These are phyloP conservation scores for Pandemis cinnamomeana DNA, from an alignment of 2,888 invertebrate species.

Conservation along the genomic window DNA sequence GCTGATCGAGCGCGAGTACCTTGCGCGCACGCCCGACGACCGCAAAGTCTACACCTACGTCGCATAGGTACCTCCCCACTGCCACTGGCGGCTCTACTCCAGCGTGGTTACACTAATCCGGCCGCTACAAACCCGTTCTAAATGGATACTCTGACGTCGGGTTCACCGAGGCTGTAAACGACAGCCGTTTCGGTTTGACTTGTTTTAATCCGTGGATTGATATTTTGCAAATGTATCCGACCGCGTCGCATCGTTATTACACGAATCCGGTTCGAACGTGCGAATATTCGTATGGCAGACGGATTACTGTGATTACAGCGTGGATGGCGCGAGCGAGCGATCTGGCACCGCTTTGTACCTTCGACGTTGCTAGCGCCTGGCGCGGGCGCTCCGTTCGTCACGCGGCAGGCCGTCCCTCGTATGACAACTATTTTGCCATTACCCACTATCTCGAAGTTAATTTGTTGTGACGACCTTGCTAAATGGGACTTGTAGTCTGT, in stretches of 20 bases:
- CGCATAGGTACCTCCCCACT: constrained; percentile 86
- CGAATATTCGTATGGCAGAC: background rate
- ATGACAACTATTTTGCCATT: constrained; percentile 8
- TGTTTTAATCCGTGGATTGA: background rate
- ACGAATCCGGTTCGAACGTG: background rate
- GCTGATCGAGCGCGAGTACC: constrained; percentile 99
- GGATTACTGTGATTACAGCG: background rate
- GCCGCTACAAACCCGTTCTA: background rate
- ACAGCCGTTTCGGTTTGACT: background rate
- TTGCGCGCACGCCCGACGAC: constrained; percentile 98
- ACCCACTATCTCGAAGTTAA: background rate
- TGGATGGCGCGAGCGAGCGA: background rate
- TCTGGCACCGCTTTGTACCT: background rate
- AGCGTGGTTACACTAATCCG: background rate
- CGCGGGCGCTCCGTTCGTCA: background rate
- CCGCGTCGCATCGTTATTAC: background rate
- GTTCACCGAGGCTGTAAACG: background rate
- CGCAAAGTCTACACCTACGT: constrained; percentile 98
- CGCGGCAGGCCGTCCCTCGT: background rate
- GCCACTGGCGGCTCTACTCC: constrained; percentile 7
- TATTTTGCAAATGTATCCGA: background rate
- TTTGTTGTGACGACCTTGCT: constrained; percentile 1
- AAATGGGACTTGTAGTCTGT: background rate
- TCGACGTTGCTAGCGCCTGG: background rate
- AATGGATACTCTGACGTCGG: background rate